A percentile compares a stretch with the other conserved stretches of the same genome.
phyloP scores from a whole-genome alignment of 2,797 vertebrate species.

The Enoplosus armatus region DNA sequence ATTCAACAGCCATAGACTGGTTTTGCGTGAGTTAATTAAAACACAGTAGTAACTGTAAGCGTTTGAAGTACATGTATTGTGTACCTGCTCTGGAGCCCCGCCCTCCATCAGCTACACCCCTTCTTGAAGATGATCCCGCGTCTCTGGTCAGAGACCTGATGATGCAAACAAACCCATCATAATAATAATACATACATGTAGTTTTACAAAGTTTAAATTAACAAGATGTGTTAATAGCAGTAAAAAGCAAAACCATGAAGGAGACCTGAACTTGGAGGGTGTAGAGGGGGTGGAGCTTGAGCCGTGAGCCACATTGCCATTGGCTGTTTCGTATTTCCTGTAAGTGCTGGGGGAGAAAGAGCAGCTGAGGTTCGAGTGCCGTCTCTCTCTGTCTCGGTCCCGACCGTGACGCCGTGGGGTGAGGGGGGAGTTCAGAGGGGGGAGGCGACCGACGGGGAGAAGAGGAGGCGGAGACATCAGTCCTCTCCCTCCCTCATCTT shows the following conservation, averaged over 20 bases:
- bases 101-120: slow-evolving; percentile 70
- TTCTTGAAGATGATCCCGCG: slow-evolving; percentile 52
- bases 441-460: slow-evolving; percentile 72
- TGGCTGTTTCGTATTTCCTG: slow-evolving; percentile 68
- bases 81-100: slow-evolving; percentile 63
- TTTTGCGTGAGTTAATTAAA: neutral
- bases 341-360: slow-evolving; percentile 65
- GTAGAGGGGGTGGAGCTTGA: slow-evolving; percentile 73
- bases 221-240: neutral
- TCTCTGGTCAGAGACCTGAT: slow-evolving; percentile 82
- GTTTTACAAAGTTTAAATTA: neutral
- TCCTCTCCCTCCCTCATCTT: slow-evolving; percentile 70
- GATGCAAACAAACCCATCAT: neutral
- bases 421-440: slow-evolving; percentile 69
- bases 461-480: slow-evolving; percentile 73
- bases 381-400: slow-evolving; percentile 50
- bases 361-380: slow-evolving; percentile 78
- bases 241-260: neutral
- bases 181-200: neutral
- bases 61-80: too few relatives aligned
- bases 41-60: too few relatives aligned
- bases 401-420: slow-evolving; percentile 68
- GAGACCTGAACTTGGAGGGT: slow-evolving; percentile 68
- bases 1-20: neutral
- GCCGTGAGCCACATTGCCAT: slow-evolving; percentile 40